These are phyloP conservation scores for Limnothrissa miodon DNA, from an alignment of 2,113 vertebrate species.

Conservation along the genomic window DNA sequence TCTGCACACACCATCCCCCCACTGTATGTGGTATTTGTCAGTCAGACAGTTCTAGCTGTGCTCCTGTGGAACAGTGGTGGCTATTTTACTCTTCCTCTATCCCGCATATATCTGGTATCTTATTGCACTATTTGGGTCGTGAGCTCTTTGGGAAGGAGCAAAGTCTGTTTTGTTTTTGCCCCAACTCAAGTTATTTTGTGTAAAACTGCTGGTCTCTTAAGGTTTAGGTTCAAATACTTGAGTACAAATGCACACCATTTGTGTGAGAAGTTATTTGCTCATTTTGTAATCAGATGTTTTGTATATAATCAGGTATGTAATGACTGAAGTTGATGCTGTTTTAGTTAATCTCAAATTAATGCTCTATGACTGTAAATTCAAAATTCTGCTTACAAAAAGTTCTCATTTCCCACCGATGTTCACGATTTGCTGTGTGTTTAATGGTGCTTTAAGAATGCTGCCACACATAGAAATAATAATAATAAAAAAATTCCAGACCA, in stretches of 20 bases:
- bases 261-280: neutral
- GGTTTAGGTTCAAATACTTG: no score
- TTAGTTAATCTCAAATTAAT: neutral
- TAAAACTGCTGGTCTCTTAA: neutral
- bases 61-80: neutral
- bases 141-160: neutral
- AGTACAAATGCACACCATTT: neutral
- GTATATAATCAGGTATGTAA: neutral
- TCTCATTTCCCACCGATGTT: neutral
- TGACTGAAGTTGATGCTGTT: neutral
- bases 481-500: constrained; percentile 54
- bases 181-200: neutral
- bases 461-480: constrained; percentile 65
- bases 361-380: neutral
- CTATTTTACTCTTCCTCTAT: neutral
- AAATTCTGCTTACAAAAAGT: constrained; percentile 7
- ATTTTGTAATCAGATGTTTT: neutral
- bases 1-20: neutral
- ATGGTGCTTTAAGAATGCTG: constrained; percentile 64
- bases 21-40: neutral
- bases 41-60: neutral
- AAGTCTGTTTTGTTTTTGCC: neutral
- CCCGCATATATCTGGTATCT: neutral
- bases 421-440: constrained; percentile 29
- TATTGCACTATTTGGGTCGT: neutral